Base-by-base conservation (phyloP, 2,797 vertebrate genomes). In the Lateolabrax maculatus region DNA sequence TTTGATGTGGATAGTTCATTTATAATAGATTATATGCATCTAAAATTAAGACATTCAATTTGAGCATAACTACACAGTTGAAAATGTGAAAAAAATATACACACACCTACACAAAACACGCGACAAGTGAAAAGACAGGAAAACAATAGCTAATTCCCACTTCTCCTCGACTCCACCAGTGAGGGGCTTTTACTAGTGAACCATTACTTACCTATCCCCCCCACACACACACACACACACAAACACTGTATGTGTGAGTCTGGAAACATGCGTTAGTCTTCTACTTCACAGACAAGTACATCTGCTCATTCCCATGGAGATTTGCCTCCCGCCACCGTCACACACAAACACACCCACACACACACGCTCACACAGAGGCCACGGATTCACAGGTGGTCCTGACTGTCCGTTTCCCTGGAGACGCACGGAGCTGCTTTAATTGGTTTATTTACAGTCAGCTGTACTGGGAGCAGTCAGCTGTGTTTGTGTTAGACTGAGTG, bases 401-500 rank as follows among this genome's bases (percentile, higher is more conserved):
- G 70, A 76, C 61, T 75, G 80, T 62, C 51, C 9, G 15, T 84
- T 65, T 87, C 88, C 69, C 81, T 34, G 46, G 87, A 85, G 89
- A 87, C 65, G n/a, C n/a, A 23, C 61, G 36, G 63, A n/a, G 61
- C 62, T 55, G 34, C 72, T 84, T 89, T 90, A 87, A 92, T 90
- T 84, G 83, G 72, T 84, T 89, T 83, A 77, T 89, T 88, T 86
- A 75, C 69, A 74, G 79, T 71, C 29, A 8, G 43, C 77, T 39
- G 66, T 68, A 46, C 53, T 19, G 51, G 37, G 23, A 78, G 68
- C 79, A 62, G 63, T 64, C 70, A 73, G 44, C 9, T 44, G 61
- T 61, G 53, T 69, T 53, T 63, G 34, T 19, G 60, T 73, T 41
- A 23, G 29, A 67, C 31, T 46, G 65, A 60, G 67, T 9, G 46